Conservation (phyloP, 2,888 invertebrate genomes). For the Teinopalpus imperialis region DNA sequence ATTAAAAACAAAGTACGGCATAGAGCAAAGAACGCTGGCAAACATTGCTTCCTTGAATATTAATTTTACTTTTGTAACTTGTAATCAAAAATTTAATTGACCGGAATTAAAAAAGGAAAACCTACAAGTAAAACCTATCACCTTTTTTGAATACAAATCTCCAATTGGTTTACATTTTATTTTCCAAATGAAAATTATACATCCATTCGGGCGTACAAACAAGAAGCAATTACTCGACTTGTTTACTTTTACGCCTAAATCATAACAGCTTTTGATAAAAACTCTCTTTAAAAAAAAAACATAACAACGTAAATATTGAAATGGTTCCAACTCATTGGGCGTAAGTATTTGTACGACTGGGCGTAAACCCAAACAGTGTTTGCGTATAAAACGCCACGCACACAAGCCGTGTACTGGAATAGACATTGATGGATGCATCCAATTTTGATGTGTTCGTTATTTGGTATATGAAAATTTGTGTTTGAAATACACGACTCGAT, state of each 20-base stretch:
- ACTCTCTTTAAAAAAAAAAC: slow-evolving; percentile 23
- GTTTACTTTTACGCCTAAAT: slow-evolving; percentile 30
- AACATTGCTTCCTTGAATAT: not conserved
- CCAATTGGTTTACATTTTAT: slow-evolving; percentile 19
- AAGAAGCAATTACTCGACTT: slow-evolving; percentile 31
- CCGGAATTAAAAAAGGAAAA: slow-evolving; percentile 17
- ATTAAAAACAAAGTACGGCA: slow-evolving; percentile 15
- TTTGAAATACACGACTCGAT: slow-evolving; percentile 1
- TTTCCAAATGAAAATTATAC: slow-evolving; percentile 23
- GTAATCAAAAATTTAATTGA: slow-evolving; percentile 14
- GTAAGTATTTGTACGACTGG: slow-evolving; percentile 32
- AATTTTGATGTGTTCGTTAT: slow-evolving; percentile 17
- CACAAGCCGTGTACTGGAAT: slow-evolving; percentile 5
- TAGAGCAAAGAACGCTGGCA: not conserved
- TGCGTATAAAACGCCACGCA: slow-evolving; percentile 6
- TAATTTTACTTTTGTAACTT: slow-evolving; percentile 4
- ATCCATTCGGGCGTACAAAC: slow-evolving; percentile 24
- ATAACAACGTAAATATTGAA: slow-evolving; percentile 37
- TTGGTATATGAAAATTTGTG: slow-evolving; percentile 2
- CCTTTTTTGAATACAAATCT: slow-evolving; percentile 5
- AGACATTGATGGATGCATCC: slow-evolving; percentile 17
- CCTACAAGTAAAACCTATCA: slow-evolving; percentile 1
- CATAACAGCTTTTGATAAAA: slow-evolving; percentile 27
- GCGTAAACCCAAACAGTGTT: slow-evolving; percentile 11
- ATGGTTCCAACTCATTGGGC: slow-evolving; percentile 35